Percentiles rank a stretch among this genome's conserved stretches.
Conservation (phyloP, 2,113 vertebrate species). For the Calonectris borealis region DNA sequence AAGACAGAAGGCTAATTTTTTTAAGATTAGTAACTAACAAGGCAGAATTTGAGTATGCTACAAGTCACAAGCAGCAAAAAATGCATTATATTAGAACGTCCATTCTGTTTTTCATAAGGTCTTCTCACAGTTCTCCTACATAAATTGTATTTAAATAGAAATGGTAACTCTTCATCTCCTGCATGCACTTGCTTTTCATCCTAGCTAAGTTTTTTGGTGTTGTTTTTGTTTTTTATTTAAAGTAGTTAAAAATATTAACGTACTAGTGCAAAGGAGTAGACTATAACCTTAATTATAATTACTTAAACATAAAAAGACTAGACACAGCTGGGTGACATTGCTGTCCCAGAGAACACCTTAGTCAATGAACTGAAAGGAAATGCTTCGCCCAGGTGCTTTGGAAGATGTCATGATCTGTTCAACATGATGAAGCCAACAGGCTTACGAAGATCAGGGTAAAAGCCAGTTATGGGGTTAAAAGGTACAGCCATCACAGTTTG, state of each 20-base stretch:
- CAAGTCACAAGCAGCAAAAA: not conserved
- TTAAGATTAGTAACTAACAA: not conserved
- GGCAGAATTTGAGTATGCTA: not conserved
- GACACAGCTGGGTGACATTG: conserved; percentile 27
- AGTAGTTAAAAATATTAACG: not conserved
- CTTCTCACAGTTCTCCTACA: not conserved
- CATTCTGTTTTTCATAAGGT: not conserved
- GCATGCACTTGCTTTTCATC: not conserved
- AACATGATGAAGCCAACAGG: conserved; percentile 57
- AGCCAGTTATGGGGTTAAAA: conserved; percentile 63
- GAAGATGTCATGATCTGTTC: conserved; percentile 72
- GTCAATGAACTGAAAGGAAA: conserved; percentile 58
- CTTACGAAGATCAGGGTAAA: conserved; percentile 65
- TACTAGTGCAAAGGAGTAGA: conserved; percentile 18
- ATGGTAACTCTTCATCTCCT: not conserved
- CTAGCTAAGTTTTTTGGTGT: not conserved
- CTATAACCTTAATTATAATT: conserved; percentile 43
- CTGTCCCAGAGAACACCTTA: conserved; percentile 33
- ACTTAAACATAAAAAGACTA: conserved; percentile 55
- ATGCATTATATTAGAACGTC: not conserved
- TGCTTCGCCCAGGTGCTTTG: conserved; percentile 52
- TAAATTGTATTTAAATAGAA: not conserved
- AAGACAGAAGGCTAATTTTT: not conserved
- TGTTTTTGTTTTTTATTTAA: not conserved
- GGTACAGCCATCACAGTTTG: conserved; percentile 61